These are phyloP conservation scores for Menura novaehollandiae DNA, from an alignment of 2,113 vertebrate genomes.

Conservation along the genomic window DNA sequence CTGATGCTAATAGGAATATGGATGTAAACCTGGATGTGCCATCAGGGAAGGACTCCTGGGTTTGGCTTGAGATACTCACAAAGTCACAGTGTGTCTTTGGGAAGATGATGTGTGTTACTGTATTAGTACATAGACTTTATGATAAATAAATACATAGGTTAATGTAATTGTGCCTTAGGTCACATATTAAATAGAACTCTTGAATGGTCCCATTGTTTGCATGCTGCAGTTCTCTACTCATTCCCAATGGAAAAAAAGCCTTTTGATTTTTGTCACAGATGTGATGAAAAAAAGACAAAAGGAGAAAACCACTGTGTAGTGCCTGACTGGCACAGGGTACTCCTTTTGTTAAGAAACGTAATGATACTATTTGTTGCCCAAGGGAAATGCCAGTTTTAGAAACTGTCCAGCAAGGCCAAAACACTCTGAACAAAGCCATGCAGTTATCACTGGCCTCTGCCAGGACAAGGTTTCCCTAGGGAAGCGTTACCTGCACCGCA, in stretches of 20 bases:
- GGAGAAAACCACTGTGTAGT: neutral
- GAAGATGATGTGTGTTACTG: neutral
- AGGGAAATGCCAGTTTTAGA: neutral
- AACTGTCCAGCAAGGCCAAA: neutral
- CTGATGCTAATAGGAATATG: neutral
- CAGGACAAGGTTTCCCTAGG: neutral
- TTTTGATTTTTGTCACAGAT: neutral
- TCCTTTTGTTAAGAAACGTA: neutral
- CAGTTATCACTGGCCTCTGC: neutral
- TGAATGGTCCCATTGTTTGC: neutral
- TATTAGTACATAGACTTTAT: neutral
- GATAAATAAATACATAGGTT: neutral
- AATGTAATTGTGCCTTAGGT: neutral
- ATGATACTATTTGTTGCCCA: neutral
- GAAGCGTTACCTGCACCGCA: neutral
- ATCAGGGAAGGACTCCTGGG: neutral
- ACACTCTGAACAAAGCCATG: neutral
- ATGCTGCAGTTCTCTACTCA: neutral
- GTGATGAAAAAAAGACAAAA: neutral
- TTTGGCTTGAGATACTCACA: neutral
- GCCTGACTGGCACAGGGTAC: neutral
- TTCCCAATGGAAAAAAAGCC: neutral
- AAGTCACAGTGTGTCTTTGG: neutral
- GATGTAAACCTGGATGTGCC: too few species aligned
- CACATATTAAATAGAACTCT: neutral